Evolutionary conservation across 1,140 invertebrate genomes (phyloP), one percentile per base, ranked within the genome.

Genomic region (Drosophila melanica): DNA sequence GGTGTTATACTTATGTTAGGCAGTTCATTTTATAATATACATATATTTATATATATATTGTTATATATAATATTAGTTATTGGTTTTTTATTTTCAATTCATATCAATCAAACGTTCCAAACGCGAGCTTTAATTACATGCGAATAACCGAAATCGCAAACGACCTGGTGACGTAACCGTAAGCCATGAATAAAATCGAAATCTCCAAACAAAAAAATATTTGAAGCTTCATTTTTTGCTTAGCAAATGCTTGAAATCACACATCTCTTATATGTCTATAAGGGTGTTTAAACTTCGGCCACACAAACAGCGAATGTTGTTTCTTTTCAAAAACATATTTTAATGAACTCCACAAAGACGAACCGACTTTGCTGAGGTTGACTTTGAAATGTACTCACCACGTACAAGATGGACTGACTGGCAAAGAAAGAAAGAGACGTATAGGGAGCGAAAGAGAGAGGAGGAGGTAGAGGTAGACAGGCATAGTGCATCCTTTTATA

Each of bases 401-500:
- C 54, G 50, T 18, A 57, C 55, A 58, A 44, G 48, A 45, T 18
- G 16, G 44, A 33, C 33, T 54, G 51, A 37, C 51, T 35, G 20
- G 20, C 47, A 47, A 10, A 16, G 18, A 50, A 30, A 33, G 45
- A 42, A 7, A 2, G 11, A 48, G 12, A 48, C 45, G 14, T 4
- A 47, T 11, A 20, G 45, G 12, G 51, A 54, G 35, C 0, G 53
- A 18, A 14, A 33, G 7, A 5, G 45, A 58, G 33, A 16, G 44
- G 39, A 37, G 23, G 45, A 44, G 41, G 33, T 42, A 45, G 55
- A 37, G 41, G 23, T 27, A 16, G 42, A 44, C 39, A 11, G 37
- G 23, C 48, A 14, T 9, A 54, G 57, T 74, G 57, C 72, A 75
- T 75, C 72, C 72, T 75, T 75, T 75, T 75, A 70, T 75, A 75